Percentiles rank a stretch among this genome's conserved stretches.
Conservation (phyloP, 2,113 vertebrate genomes). For the Pseudopodoces humilis region DNA sequence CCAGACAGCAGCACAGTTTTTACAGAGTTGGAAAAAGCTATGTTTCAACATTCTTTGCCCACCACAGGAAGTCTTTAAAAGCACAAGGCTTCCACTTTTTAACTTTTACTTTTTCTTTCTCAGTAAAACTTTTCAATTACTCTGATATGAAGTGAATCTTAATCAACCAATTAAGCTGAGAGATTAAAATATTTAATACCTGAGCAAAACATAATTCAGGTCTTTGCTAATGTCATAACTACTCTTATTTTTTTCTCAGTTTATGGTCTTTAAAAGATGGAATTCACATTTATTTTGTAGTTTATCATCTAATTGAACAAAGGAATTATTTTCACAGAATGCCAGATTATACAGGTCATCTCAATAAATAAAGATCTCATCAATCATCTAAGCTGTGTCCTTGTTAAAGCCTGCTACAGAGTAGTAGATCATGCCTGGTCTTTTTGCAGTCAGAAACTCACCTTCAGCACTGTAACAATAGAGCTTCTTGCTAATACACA, state of each 20-base stretch:
- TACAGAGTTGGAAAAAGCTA: not conserved
- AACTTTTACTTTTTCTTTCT: not conserved
- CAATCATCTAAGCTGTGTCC: not conserved
- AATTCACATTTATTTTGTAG: not conserved
- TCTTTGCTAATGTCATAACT: not conserved
- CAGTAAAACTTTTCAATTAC: not conserved
- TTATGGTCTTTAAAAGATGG: not conserved
- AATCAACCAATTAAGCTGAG: not conserved
- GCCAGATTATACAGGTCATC: not conserved
- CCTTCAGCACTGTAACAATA: not conserved
- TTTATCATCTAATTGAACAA: not conserved
- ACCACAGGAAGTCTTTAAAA: not conserved
- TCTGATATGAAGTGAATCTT: not conserved
- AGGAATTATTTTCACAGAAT: not conserved
- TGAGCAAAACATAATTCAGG: not conserved
- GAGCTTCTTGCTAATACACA: not conserved
- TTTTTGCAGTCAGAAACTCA: not conserved
- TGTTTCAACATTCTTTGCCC: not conserved
- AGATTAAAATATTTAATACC: not conserved
- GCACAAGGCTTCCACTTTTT: not conserved
- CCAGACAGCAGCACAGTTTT: not conserved
- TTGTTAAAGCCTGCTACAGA: not conserved
- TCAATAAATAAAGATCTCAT: not conserved
- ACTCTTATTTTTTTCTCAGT: not conserved
- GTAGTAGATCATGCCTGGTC: not conserved